A percentile compares a stretch with the other conserved stretches of the same genome.
Conservation (phyloP, 2,888 invertebrate genomes). For the Xestia c-nigrum region DNA sequence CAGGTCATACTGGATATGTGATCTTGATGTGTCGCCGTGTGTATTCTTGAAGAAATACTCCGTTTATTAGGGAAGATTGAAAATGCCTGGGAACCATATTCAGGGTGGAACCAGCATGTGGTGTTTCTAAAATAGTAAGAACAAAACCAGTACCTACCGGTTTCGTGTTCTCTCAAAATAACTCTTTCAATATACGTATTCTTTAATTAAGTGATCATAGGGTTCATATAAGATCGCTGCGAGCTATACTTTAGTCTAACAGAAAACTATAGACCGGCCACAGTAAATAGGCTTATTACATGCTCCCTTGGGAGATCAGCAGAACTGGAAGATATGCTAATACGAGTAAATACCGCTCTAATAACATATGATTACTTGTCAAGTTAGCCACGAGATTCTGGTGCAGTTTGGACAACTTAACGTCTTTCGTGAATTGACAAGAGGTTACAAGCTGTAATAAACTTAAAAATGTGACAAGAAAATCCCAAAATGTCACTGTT, state of each 20-base stretch:
- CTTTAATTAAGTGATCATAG: constrained; percentile 6
- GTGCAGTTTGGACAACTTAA: not conserved
- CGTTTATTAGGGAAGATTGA: not conserved
- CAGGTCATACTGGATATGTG: too few relatives aligned
- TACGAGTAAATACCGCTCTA: constrained; percentile 39
- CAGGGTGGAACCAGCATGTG: not conserved
- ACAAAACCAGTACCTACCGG: not conserved
- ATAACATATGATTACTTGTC: constrained; percentile 36
- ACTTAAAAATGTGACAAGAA: not conserved
- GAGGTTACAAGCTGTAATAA: not conserved
- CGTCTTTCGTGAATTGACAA: not conserved
- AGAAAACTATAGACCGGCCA: constrained; percentile 18
- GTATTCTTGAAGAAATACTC: not conserved
- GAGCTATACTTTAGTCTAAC: constrained; percentile 1
- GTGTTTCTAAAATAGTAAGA: not conserved
- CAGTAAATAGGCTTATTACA: constrained; percentile 46
- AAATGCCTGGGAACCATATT: not conserved
- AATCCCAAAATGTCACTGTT: not conserved
- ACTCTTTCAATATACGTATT: not conserved
- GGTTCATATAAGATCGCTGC: not conserved
- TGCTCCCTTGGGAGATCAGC: constrained; percentile 36
- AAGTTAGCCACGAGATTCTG: constrained; percentile 7
- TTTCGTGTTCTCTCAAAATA: not conserved
- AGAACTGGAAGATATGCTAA: constrained; percentile 20
- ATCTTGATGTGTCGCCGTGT: too few relatives aligned